Evolutionary conservation across 2,888 invertebrate genomes (phyloP), one percentile per base, ranked within the genome.

Genomic region (Spatulosminthurus flaviceps): DNA sequence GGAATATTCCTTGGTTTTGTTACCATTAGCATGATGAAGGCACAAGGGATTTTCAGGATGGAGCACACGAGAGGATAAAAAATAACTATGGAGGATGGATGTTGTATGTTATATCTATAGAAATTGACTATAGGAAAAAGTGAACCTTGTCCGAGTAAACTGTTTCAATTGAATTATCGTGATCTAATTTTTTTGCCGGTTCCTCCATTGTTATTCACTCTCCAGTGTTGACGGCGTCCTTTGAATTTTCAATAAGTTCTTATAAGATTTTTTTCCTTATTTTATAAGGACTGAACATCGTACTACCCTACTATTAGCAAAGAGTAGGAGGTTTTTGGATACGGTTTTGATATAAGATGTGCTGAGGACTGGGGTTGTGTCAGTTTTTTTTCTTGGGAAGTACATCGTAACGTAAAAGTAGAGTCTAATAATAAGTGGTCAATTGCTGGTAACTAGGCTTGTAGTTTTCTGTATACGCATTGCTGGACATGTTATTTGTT

Each of bases 81-180:
- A 28, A 67, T 28, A 67, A 28, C 28, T 28, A 67, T 28, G 28
- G n/a, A n/a, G n/a, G n/a, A n/a, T 66, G 24, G 7, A 41, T 41
- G 41, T 41, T n/a, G 13, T 41, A 41, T 41, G 41, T 13, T 51
- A 51, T 51, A 4, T 13, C 16, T 51, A 34, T 4, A 4, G 5
- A 51, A 11, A 51, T 51, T 13, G 2, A 9, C 1, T 51, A 5
- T n/a, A 51, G 5, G 19, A 11, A n/a, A 11, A 16, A 11, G 51
- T 1, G 51, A 9, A 51, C 34, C 34, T 9, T 34, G 51, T 13
- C 16, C 16, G n/a, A 51, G 19, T 51, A 51, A 34, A 69, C 41
- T 41, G 70, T 24, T 24, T 43, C 71, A 72, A 72, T 72, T 72
- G 71, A 72, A 72, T 72, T 41, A 43, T 72, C 71, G 71, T 72